Percentiles rank a stretch among this genome's conserved stretches.
Evolutionary conservation across 64 coral and sea anemone genomes (phyloP).

Genomic region (Pocillopora verrucosa): DNA sequence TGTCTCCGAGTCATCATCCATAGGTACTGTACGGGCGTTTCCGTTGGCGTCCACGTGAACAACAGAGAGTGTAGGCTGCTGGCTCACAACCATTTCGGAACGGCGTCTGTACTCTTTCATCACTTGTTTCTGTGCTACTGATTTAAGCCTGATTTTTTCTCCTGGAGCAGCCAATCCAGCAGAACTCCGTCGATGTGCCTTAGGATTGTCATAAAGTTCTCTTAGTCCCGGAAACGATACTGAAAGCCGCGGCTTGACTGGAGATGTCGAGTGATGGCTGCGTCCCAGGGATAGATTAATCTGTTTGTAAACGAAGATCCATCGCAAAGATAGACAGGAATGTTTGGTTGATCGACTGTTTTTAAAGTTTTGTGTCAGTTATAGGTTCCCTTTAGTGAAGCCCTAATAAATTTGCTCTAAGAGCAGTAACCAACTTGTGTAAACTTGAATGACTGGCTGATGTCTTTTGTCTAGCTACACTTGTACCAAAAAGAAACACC

Average conservation of each 20-base stretch:
- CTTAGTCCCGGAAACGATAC: slow-evolving; percentile 84
- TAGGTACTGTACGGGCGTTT: slow-evolving; percentile 25
- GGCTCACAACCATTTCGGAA: slow-evolving; percentile 30
- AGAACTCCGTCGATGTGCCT: slow-evolving; percentile 69
- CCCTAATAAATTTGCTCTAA: no score
- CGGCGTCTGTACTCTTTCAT: slow-evolving; percentile 70
- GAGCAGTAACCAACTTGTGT: no score
- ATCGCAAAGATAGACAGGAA: slow-evolving; percentile 41
- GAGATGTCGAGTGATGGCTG: slow-evolving; percentile 65
- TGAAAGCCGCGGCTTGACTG: slow-evolving; percentile 72
- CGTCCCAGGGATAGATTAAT: slow-evolving; percentile 78
- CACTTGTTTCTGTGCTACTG: slow-evolving; percentile 86
- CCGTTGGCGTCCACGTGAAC: slow-evolving; percentile 68
- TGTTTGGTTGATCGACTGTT: not conserved
- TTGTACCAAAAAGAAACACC: no score
- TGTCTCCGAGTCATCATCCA: not conserved
- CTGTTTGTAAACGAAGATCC: slow-evolving; percentile 34
- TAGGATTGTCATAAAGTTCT: slow-evolving; percentile 73
- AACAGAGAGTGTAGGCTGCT: slow-evolving; percentile 26
- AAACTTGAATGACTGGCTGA: no score
- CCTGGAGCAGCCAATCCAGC: not conserved
- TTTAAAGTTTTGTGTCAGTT: not conserved
- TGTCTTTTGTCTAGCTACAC: no score
- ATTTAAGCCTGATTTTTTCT: slow-evolving; percentile 87
- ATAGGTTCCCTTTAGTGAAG: no score